phyloP scores from a whole-genome alignment of 2,888 invertebrate genomes.

The Clivina fossor region DNA sequence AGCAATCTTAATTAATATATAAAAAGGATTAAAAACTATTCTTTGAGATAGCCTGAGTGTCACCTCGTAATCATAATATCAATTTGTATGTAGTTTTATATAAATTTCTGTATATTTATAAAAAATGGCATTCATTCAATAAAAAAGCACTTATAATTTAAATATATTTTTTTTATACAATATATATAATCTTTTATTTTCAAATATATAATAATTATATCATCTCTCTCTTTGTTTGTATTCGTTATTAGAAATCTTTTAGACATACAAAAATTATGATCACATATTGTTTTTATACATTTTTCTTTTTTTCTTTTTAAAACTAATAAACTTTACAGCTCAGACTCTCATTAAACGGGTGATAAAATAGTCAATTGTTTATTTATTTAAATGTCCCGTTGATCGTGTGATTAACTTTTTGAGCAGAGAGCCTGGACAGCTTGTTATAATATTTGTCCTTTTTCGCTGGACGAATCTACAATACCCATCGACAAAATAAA shows the following conservation, averaged over 20 bases:
- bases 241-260: constrained; percentile 20
- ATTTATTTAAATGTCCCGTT: too few species aligned
- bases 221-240: constrained; percentile 7
- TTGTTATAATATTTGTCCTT: too few species aligned
- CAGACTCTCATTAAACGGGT: too few species aligned
- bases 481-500: too few species aligned
- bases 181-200: constrained; percentile 25
- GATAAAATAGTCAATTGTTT: too few species aligned
- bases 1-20: too few species aligned
- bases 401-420: too few species aligned
- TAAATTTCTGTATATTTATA: constrained; percentile 24
- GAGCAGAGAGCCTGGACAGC: too few species aligned
- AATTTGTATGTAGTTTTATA: constrained; percentile 19
- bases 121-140: constrained; percentile 20
- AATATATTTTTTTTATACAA: too few species aligned
- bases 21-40: constrained; percentile 18
- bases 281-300: constrained; percentile 18
- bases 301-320: too few species aligned
- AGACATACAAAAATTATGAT: constrained; percentile 32
- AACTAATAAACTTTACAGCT: too few species aligned
- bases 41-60: constrained; percentile 30
- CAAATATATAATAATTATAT: constrained; percentile 18
- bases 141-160: constrained; percentile 24
- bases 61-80: constrained; percentile 26
- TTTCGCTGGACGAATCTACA: too few species aligned